A percentile compares a stretch with the other conserved stretches of the same genome.
These are phyloP conservation scores for Lonchura striata DNA, from an alignment of 2,113 vertebrate genomes.

Conservation along the genomic window DNA sequence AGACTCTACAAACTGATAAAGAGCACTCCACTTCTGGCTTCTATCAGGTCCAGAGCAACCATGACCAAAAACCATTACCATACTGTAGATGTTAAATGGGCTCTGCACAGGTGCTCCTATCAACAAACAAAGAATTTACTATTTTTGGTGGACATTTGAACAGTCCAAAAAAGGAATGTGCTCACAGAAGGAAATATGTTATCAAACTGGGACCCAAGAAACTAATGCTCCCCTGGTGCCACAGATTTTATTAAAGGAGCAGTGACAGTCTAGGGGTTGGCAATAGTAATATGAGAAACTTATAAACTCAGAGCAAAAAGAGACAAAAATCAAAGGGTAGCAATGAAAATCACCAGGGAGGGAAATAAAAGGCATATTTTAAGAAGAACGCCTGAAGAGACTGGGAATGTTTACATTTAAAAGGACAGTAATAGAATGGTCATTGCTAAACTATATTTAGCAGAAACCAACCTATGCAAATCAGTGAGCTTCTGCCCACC, in stretches of 20 bases:
- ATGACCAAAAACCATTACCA: not conserved
- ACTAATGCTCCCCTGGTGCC: not conserved
- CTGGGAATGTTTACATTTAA: not conserved
- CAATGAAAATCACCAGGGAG: not conserved
- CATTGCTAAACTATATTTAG: not conserved
- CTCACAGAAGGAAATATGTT: not conserved
- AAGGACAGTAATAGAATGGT: not conserved
- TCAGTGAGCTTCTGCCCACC: not conserved
- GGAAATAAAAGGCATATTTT: accelerated
- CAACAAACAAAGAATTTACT: not conserved
- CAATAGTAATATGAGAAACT: not conserved
- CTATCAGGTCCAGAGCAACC: not conserved
- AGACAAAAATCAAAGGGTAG: not conserved
- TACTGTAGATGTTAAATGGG: not conserved
- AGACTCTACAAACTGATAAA: not conserved
- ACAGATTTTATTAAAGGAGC: not conserved
- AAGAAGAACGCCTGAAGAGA: not conserved
- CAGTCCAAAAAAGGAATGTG: not conserved
- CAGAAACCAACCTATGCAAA: not conserved
- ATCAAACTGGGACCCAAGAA: not conserved
- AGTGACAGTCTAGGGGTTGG: not conserved
- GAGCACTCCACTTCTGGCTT: not conserved
- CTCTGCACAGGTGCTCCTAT: not conserved
- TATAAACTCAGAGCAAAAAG: not conserved
- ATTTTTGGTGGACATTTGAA: not conserved